A percentile compares a stretch with the other conserved stretches of the same genome.
phyloP scores from a whole-genome alignment of 2,113 vertebrate species.

The Coptodon bakossiorum region DNA sequence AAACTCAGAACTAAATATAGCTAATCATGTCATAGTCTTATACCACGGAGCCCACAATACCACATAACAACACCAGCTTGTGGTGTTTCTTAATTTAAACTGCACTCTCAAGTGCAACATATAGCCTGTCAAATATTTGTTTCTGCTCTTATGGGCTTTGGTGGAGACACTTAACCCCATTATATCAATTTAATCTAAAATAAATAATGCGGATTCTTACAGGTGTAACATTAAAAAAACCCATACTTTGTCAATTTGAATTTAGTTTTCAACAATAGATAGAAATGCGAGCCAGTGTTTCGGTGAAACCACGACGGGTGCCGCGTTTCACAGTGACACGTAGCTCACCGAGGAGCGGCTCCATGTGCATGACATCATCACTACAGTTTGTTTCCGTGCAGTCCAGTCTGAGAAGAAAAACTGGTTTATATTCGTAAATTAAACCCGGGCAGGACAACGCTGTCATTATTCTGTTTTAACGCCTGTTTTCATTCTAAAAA shows the following conservation, averaged over 20 bases:
- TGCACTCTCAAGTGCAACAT: too few relatives aligned
- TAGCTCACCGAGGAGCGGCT: neutral
- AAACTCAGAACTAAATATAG: neutral
- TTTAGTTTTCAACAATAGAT: neutral
- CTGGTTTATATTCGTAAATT: neutral
- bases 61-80: neutral
- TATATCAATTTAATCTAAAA: neutral
- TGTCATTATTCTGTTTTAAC: neutral
- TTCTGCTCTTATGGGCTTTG: neutral
- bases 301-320: neutral
- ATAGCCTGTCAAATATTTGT: neutral
- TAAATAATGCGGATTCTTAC: neutral
- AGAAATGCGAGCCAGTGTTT: neutral
- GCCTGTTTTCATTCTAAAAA: neutral
- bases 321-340: neutral
- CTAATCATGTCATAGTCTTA: neutral
- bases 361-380: conserved; percentile 16
- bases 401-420: neutral
- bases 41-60: neutral
- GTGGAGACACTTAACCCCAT: neutral
- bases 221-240: neutral
- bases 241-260: neutral
- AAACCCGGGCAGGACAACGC: neutral
- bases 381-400: neutral
- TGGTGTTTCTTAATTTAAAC: neutral